Conservation (phyloP, 92 coral and sea anemone genomes). For the Epizoanthus stellaris region DNA sequence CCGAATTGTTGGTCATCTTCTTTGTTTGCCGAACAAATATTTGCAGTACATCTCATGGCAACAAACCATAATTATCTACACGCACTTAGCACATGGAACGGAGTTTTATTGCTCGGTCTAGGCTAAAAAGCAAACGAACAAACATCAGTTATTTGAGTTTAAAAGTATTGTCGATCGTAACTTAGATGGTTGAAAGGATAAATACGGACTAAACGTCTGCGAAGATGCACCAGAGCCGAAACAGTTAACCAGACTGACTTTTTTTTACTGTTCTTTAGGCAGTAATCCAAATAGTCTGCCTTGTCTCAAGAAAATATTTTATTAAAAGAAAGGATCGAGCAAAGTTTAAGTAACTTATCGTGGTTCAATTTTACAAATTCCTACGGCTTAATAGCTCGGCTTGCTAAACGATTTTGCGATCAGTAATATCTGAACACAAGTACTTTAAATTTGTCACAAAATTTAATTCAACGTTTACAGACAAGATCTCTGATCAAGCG, state of each 20-base stretch:
- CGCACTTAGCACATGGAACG: constrained; percentile 22
- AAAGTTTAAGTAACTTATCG: too few species aligned
- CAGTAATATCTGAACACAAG: too few species aligned
- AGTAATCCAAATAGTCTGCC: too few species aligned
- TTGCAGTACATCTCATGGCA: constrained; percentile 7
- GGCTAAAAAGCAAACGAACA: neutral
- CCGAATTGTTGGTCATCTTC: neutral
- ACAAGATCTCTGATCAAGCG: neutral
- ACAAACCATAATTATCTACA: neutral
- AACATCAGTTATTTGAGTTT: neutral
- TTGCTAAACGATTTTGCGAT: too few species aligned
- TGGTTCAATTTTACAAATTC: too few species aligned
- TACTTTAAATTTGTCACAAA: neutral
- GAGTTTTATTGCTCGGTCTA: neutral
- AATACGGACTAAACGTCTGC: neutral
- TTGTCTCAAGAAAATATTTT: too few species aligned
- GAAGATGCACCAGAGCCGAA: neutral
- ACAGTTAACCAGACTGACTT: neutral
- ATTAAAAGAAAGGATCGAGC: too few species aligned
- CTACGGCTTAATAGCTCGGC: too few species aligned
- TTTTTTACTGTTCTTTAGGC: too few species aligned
- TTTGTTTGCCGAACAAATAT: constrained; percentile 13
- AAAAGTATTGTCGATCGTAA: neutral
- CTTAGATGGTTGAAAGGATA: neutral
- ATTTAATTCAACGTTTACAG: neutral